phyloP scores from a whole-genome alignment of 2,888 invertebrate species.

The Meta bourneti region DNA sequence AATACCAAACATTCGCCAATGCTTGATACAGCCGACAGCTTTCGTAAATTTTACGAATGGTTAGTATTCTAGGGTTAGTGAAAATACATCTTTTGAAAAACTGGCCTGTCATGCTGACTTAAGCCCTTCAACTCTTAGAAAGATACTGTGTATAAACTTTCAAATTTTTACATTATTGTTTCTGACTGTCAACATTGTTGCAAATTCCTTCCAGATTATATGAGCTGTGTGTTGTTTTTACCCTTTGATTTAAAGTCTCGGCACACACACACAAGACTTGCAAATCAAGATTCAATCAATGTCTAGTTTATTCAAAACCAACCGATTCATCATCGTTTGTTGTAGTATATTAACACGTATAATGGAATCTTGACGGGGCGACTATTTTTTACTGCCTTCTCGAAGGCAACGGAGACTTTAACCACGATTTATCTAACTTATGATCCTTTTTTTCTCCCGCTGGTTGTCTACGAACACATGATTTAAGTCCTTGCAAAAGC shows the following conservation, averaged over 20 bases:
- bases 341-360: slow-evolving; percentile 32
- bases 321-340: slow-evolving; percentile 38
- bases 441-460: neutral
- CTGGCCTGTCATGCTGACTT: too few relatives aligned
- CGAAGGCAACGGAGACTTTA: slow-evolving; percentile 12
- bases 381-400: slow-evolving; percentile 22
- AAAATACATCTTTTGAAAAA: too few relatives aligned
- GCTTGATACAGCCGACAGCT: too few relatives aligned
- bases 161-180: too few relatives aligned
- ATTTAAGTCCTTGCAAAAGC: slow-evolving; percentile 39
- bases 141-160: too few relatives aligned
- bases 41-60: too few relatives aligned
- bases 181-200: neutral
- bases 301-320: slow-evolving; percentile 25
- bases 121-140: too few relatives aligned
- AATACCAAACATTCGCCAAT: too few relatives aligned
- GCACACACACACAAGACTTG: slow-evolving; percentile 8
- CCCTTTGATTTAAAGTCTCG: neutral
- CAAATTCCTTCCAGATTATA: too few relatives aligned
- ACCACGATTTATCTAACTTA: slow-evolving; percentile 52
- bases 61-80: too few relatives aligned
- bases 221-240: neutral
- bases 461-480: slow-evolving; percentile 16
- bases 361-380: slow-evolving; percentile 35
- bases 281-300: slow-evolving; percentile 13